A percentile compares a stretch with the other conserved stretches of the same genome.
These are phyloP conservation scores for Trachurus trachurus DNA, from an alignment of 2,797 vertebrate species.

Conservation along the genomic window DNA sequence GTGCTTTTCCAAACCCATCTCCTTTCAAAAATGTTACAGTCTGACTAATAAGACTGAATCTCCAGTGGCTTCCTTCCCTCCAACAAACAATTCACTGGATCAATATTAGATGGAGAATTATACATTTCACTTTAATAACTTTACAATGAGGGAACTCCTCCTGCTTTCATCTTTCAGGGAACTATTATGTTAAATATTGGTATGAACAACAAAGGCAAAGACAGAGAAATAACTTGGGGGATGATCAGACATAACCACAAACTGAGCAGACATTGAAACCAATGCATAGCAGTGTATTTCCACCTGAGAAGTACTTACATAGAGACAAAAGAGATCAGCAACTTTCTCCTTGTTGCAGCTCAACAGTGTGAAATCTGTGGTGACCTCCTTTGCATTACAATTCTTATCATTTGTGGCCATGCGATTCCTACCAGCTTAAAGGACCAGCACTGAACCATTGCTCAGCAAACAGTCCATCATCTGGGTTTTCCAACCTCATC, in stretches of 20 bases:
- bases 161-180: constrained; percentile 57
- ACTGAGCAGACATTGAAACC: constrained; percentile 76
- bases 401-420: constrained; percentile 64
- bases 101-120: constrained; percentile 70
- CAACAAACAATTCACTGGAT: constrained; percentile 70
- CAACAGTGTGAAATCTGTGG: constrained; percentile 63
- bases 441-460: constrained; percentile 59
- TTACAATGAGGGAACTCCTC: constrained; percentile 58
- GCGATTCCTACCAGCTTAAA: constrained; percentile 66
- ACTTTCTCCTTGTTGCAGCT: constrained; percentile 71
- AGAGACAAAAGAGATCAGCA: constrained; percentile 75
- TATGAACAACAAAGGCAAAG: constrained; percentile 71
- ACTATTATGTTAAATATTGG: constrained; percentile 52
- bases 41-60: constrained; percentile 67
- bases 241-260: constrained; percentile 64
- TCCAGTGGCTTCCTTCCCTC: constrained; percentile 63
- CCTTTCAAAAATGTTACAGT: constrained; percentile 64
- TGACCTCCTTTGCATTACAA: constrained; percentile 66
- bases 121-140: constrained; percentile 18
- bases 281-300: constrained; percentile 86
- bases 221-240: constrained; percentile 48
- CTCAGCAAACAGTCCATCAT: constrained; percentile 69
- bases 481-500: constrained; percentile 67
- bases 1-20: constrained; percentile 51
- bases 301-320: constrained; percentile 87